Conservation (phyloP, 1,140 invertebrate species). For the Drosophila nannoptera region DNA sequence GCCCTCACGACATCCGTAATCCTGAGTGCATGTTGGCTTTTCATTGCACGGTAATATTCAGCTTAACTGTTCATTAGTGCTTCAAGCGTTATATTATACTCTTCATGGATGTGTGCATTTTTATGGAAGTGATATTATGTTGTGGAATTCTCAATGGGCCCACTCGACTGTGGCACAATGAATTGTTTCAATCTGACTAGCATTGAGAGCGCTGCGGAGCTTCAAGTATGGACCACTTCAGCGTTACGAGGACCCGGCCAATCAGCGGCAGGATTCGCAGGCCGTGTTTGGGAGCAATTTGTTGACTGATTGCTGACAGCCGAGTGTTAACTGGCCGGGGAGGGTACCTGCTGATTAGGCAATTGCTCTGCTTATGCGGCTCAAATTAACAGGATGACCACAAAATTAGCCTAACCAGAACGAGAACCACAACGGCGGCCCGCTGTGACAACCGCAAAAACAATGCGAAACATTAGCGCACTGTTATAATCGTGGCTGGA, state of each 20-base stretch:
- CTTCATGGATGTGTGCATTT: too few species aligned
- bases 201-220: too few species aligned
- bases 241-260: neutral
- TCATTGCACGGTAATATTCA: too few species aligned
- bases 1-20: too few species aligned
- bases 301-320: slow-evolving; percentile 53
- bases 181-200: too few species aligned
- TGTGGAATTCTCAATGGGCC: too few species aligned
- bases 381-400: slow-evolving; percentile 49
- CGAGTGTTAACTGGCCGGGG: neutral
- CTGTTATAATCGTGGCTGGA: neutral
- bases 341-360: slow-evolving; percentile 40
- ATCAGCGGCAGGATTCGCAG: slow-evolving; percentile 12
- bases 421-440: slow-evolving; percentile 14
- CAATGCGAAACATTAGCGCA: slow-evolving; percentile 4
- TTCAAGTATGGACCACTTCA: neutral
- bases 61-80: too few species aligned
- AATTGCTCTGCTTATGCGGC: slow-evolving; percentile 35
- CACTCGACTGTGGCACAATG: too few species aligned
- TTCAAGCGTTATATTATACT: too few species aligned
- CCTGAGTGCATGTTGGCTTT: too few species aligned
- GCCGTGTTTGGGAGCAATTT: neutral
- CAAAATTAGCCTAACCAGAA: slow-evolving; percentile 20
- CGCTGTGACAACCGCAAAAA: slow-evolving; percentile 4
- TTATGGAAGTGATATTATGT: too few species aligned